Evolutionary conservation across 2,113 vertebrate genomes (phyloP).

Genomic region (Morone saxatilis): DNA sequence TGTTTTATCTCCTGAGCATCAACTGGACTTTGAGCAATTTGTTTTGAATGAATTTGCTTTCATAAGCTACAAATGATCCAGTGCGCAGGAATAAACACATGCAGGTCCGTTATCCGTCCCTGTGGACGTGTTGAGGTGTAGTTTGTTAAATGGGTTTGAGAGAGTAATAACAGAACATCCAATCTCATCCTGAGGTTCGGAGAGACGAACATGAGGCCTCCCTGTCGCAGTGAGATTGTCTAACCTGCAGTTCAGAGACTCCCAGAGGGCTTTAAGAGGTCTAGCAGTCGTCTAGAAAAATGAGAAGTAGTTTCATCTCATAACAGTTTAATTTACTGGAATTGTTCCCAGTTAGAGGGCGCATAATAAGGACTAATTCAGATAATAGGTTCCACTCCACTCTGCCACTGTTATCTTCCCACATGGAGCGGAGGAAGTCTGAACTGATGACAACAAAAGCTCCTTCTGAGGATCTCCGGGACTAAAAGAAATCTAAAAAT

Average conservation of each 20-base stretch:
- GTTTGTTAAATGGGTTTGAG: background rate
- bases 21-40: background rate
- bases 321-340: constrained; percentile 29
- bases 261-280: constrained; percentile 1
- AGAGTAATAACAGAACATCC: background rate
- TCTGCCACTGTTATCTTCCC: constrained; percentile 30
- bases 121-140: background rate
- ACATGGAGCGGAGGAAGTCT: constrained; percentile 19
- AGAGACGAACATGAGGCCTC: background rate
- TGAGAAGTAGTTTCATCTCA: constrained; percentile 31
- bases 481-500: too few relatives aligned
- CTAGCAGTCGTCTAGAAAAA: background rate
- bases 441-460: background rate
- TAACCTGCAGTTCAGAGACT: background rate
- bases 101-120: background rate
- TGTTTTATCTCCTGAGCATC: background rate
- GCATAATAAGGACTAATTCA: constrained; percentile 37
- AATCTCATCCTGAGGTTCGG: background rate
- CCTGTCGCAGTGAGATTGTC: background rate
- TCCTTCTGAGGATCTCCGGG: background rate
- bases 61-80: too few relatives aligned
- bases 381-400: constrained; percentile 22
- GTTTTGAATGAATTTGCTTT: too few relatives aligned
- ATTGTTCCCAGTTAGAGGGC: constrained; percentile 22
- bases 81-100: background rate